Base-by-base conservation (phyloP, 2,888 invertebrate species). In the Cephalotes varians region DNA sequence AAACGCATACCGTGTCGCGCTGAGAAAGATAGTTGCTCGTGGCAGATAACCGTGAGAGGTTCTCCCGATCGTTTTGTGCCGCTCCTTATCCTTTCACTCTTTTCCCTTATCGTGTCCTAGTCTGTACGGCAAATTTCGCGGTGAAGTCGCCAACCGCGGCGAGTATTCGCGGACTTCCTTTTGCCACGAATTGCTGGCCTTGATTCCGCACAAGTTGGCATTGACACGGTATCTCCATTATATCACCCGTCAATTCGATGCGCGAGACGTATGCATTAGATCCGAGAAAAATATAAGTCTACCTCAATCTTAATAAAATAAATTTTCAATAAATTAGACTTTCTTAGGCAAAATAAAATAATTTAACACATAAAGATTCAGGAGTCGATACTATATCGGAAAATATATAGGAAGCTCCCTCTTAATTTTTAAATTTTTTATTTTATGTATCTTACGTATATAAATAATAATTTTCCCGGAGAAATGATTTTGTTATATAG, bases 41-140 rank as follows among this genome's bases (percentile, higher is more conserved):
- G 31, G 44, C 76, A 62, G 69, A 82, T 79, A 80, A 81, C 81
- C 82, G 81, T 77, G 83, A 71, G 86, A 84, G 76, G 54, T 69
- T 69, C 34, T 81, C 60, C 47, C 47, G 54, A 56, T 28, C 49
- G 65, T 73, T 56, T 56, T 58, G 44, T 47, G 56, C 77, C 77
- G 77, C 69, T 69, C 71, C 71, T 79, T 79, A 69, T 79, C 88
- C 88, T 89, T 88, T 88, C 88, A 88, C 88, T 88, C 88, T 79
- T 82, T 84, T 84, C 80, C 87, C 80, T 89, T 88, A 87, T 86
- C 67, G 64, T n/a, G 31, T 81, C 60, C 76, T 44, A 64, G 58
- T n/a, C 28, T 9, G 54, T 28, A 47, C 71, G 54, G 44, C 21
- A 69, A 79, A 79, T 79, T 79, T 44, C 71, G 12, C 12, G 40